These are phyloP conservation scores for Metalampra italica DNA, from an alignment of 2,888 invertebrate species.

Conservation along the genomic window DNA sequence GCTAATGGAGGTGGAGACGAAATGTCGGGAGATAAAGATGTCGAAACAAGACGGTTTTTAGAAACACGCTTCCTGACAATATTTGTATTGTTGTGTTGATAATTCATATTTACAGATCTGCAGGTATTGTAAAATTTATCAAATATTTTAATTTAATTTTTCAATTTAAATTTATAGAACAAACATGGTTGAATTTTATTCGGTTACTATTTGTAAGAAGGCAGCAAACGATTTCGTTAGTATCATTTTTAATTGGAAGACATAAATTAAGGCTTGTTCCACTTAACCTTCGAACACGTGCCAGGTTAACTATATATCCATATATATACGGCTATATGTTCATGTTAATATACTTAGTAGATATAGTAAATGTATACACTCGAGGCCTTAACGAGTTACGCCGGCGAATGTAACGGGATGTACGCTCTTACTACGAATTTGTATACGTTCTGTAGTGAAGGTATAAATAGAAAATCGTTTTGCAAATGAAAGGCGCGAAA, in stretches of 20 bases:
- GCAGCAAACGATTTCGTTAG: neutral
- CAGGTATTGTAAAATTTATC: neutral
- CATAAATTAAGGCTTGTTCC: too few relatives aligned
- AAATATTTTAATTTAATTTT: too few relatives aligned
- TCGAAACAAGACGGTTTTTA: constrained; percentile 37
- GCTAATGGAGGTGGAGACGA: constrained; percentile 49
- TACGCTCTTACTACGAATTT: constrained; percentile 1
- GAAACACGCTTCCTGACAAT: constrained; percentile 39
- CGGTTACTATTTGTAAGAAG: too few relatives aligned
- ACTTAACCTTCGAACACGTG: neutral
- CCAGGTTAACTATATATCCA: neutral
- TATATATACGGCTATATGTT: neutral
- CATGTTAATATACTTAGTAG: neutral
- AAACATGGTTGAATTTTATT: too few relatives aligned
- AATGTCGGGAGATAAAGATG: constrained; percentile 42
- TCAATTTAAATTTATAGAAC: too few relatives aligned
- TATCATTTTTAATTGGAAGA: neutral
- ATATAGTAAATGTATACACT: constrained; percentile 1
- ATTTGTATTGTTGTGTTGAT: constrained; percentile 34
- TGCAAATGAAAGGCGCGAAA: neutral
- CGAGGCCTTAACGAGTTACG: constrained; percentile 29
- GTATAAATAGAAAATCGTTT: neutral
- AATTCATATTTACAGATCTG: constrained; percentile 20
- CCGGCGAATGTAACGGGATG: constrained; percentile 42
- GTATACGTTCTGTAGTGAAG: neutral